Base-by-base conservation (phyloP, 2,113 vertebrate genomes). In the Xerus inauris region DNA sequence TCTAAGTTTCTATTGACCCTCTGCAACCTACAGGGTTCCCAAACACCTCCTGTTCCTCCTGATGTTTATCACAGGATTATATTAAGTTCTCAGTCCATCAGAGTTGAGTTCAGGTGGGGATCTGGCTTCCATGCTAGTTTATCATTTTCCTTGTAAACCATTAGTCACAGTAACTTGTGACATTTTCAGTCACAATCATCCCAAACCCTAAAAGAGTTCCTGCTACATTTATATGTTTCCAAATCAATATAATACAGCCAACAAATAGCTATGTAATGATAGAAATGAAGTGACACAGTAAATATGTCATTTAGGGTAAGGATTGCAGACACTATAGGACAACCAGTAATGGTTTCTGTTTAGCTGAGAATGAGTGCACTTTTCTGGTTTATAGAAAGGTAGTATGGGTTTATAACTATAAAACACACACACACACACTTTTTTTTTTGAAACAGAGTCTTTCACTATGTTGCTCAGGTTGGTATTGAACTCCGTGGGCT, bases 21-120 rank as follows among this genome's bases (percentile, higher is more conserved):
- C 65, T 75, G 9, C 22, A 9, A 85, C 32, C 3, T 19, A 67
- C 22, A 40, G 35, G 72, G 12, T 19, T 89, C 32, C 28, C 54
- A 57, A 8, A 49, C 2, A 65, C 0, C 0, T 9, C 45, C 19
- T 51, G 4, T 76, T 49, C 69, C 0, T 87, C 5, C 6, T 51
- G 3, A 11, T 10, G 3, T 45, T 67, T 85, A 85, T 32, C 57
- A 73, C 38, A 80, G 20, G 22, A 45, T 77, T 51, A 88, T 54
- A 32, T 3, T 76, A 32, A 76, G 3, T 69, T 87, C 2, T 8
- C 51, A 12, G 59, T 75, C 35, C 40, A 45, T 54, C 13, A 42
- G 35, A 42, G 22, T 42, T 65, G 65, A 73, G 57, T 89, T 86
- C 3, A 64, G 38, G 75, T 45, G 19, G 64, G 49, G 8, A 65